Evolutionary conservation across 2,888 invertebrate genomes (phyloP).

Genomic region (Nipponacmea schrenckii): DNA sequence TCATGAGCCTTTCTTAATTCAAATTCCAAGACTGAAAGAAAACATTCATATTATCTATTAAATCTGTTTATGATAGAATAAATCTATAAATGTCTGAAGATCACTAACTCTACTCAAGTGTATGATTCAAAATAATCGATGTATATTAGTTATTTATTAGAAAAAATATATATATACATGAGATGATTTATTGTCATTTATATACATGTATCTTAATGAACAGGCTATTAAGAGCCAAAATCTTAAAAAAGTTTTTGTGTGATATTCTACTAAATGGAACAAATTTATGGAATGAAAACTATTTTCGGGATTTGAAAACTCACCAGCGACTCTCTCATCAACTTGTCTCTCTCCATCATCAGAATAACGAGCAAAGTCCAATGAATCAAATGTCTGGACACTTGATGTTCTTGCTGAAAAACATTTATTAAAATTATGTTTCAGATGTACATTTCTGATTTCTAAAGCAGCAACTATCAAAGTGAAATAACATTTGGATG

Average conservation of each 20-base stretch:
- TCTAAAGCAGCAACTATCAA: too few species aligned
- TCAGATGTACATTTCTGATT: too few species aligned
- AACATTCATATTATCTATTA: constrained; percentile 20
- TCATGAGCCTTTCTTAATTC: constrained; percentile 87
- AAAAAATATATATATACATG: too few species aligned
- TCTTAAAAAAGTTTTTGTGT: too few species aligned
- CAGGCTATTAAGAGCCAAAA: too few species aligned
- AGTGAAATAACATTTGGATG: too few species aligned
- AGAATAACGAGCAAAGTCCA: constrained; percentile 86
- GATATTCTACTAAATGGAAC: too few species aligned
- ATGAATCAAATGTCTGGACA: constrained; percentile 86
- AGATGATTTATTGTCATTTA: too few species aligned
- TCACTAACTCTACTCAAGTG: too few species aligned
- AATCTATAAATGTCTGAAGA: neutral
- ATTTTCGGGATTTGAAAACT: neutral
- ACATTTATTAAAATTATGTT: neutral
- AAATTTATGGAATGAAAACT: neutral
- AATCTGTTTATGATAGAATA: neutral
- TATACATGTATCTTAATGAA: too few species aligned
- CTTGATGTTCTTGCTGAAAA: constrained; percentile 75
- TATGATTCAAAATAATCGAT: too few species aligned
- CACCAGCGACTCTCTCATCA: constrained; percentile 80
- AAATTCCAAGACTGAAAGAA: constrained; percentile 79
- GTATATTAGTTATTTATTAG: too few species aligned
- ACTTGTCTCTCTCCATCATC: constrained; percentile 84